These are phyloP conservation scores for Takifugu ocellatus DNA, from an alignment of 2,797 vertebrate species.

Conservation along the genomic window DNA sequence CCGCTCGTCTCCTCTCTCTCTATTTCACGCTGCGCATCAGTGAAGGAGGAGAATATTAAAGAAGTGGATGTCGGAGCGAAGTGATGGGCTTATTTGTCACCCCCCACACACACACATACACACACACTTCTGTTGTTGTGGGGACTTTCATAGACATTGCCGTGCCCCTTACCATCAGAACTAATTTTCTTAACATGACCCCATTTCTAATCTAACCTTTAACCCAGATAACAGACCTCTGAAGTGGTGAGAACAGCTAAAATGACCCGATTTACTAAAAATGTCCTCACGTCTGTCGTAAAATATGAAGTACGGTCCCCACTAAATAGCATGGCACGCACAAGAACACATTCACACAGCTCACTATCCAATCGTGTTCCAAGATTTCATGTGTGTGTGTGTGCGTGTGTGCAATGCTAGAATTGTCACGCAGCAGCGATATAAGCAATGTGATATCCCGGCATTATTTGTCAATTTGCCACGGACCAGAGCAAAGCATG, in stretches of 20 bases:
- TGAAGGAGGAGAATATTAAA: constrained; percentile 45
- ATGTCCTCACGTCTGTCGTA: too few species aligned
- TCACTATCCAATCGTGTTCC: constrained; percentile 8
- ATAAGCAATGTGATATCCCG: constrained; percentile 65
- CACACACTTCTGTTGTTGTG: background rate
- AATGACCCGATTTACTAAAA: too few species aligned
- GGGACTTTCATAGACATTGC: too few species aligned
- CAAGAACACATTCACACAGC: background rate
- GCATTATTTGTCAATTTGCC: constrained; percentile 72
- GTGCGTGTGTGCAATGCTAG: constrained; percentile 1
- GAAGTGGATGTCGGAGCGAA: constrained; percentile 25
- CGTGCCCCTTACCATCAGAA: too few species aligned
- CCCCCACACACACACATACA: background rate
- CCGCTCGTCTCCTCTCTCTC: constrained; percentile 38
- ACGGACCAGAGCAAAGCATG: constrained; percentile 37
- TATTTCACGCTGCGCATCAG: too few species aligned
- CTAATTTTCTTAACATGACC: too few species aligned
- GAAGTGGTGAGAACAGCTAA: too few species aligned
- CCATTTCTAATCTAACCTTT: too few species aligned
- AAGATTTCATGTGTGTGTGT: constrained; percentile 40
- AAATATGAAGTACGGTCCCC: too few species aligned
- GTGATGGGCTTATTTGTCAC: constrained; percentile 30
- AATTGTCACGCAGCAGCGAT: constrained; percentile 9
- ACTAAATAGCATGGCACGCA: background rate
- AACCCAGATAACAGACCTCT: too few species aligned